Evolutionary conservation across 2,113 vertebrate species (phyloP).

Genomic region (Oxyura jamaicensis): DNA sequence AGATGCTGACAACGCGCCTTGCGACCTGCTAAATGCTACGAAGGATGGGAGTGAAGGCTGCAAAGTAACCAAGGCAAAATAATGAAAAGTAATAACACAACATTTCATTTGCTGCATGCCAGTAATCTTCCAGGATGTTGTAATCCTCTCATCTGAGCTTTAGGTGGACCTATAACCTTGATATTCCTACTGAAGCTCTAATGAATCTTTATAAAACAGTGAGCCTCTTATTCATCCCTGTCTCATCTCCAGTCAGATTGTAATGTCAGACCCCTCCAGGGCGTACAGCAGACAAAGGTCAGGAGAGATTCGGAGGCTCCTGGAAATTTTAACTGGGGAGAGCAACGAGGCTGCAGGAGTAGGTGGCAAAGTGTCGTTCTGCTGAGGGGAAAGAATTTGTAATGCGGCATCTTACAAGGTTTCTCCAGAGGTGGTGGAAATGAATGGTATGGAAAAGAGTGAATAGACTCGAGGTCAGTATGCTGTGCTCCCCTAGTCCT

Average conservation of each 20-base stretch:
- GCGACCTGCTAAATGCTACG: background rate
- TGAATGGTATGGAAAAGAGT: background rate
- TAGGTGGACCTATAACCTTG: conserved; percentile 13
- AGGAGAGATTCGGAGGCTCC: background rate
- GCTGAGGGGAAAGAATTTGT: background rate
- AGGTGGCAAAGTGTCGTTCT: background rate
- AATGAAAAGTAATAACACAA: background rate
- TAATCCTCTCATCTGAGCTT: background rate
- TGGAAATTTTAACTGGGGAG: background rate
- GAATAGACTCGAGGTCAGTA: background rate
- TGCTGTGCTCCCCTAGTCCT: rapidly evolving
- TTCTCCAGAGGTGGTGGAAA: background rate
- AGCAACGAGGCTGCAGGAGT: background rate
- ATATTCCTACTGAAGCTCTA: conserved; percentile 4
- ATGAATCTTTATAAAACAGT: conserved; percentile 1
- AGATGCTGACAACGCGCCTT: background rate
- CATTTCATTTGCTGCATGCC: background rate
- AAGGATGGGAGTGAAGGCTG: background rate
- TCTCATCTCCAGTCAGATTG: background rate
- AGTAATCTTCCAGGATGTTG: background rate
- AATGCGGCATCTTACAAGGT: background rate
- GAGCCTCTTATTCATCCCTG: background rate
- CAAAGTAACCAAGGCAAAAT: background rate
- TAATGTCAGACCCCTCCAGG: background rate
- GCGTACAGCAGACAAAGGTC: background rate